Percentiles rank a stretch among this genome's conserved stretches.
Evolutionary conservation across 30 jellyfish, hydroid and myxozoan genomes (phyloP).

Genomic region (Hydra vulgaris): DNA sequence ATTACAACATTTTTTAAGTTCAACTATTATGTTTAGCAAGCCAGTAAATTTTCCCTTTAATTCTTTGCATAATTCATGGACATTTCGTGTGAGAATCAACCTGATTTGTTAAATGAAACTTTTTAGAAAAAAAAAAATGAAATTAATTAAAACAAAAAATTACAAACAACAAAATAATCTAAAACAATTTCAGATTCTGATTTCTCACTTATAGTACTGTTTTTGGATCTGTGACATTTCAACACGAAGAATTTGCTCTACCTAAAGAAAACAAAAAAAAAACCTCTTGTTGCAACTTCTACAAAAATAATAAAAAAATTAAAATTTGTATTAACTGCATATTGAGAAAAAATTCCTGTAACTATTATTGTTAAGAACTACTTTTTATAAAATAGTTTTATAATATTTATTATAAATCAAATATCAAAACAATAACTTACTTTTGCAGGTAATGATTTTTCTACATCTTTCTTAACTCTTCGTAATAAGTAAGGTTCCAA

Average conservation of each 20-base stretch:
- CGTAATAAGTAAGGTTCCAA: constrained; percentile 76
- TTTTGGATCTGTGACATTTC: constrained; percentile 92
- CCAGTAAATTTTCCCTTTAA: constrained; percentile 85
- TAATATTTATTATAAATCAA: not conserved
- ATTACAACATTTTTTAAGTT: constrained; percentile 89
- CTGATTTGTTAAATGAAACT: not conserved
- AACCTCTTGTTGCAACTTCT: not conserved
- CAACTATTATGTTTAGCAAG: constrained; percentile 78
- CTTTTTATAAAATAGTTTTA: not conserved
- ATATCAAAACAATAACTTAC: constrained; percentile 22
- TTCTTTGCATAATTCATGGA: constrained; percentile 65
- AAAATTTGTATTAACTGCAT: too few relatives aligned
- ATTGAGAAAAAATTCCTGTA: too few relatives aligned
- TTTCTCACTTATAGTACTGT: constrained; percentile 68
- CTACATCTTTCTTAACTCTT: constrained; percentile 89
- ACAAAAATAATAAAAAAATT: too few relatives aligned
- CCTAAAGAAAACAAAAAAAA: constrained; percentile 26
- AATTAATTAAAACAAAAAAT: too few relatives aligned
- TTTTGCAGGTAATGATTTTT: constrained; percentile 89
- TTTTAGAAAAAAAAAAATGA: not conserved
- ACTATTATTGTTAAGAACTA: too few relatives aligned
- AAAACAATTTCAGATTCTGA: not conserved
- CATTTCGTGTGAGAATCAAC: constrained; percentile 82
- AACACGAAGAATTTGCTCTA: constrained; percentile 84
- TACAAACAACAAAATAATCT: too few relatives aligned